Base-by-base conservation (phyloP, 1,140 invertebrate species). In the Lineus longissimus region DNA sequence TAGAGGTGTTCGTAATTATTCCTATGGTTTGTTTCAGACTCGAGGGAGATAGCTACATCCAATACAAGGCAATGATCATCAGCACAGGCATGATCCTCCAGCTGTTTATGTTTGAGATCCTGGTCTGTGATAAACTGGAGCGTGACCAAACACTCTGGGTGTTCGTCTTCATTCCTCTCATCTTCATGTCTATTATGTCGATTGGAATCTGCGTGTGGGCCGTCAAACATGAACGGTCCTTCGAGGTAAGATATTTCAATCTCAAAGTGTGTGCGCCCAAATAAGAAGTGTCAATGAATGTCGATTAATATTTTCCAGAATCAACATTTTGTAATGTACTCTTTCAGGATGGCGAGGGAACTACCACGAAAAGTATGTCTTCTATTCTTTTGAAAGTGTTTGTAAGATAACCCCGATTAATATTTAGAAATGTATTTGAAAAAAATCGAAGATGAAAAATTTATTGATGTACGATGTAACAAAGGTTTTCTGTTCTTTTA, bases 191-290 rank as follows among this genome's bases (percentile, higher is more conserved):
- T 33, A 90, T 97, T 69, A 89, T 97, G 31, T 96, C 94, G 55
- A 95, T 98, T 71, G 93, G 92, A 17, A 92, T 97, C 40, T 97
- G 94, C 79, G 93, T 98, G 72, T 98, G 96, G 96, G 92, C 94
- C 66, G 91, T 97, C 1, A 97, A 97, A 84, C 94, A 98, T 83
- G 95, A 97, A 78, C 86, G 95, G 55, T 93, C 92, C 33, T 97
- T 97, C 86, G 95, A 98, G 86, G 90, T 92, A 82, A 79, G 83
- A 72, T 69, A n/a, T n/a, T n/a, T n/a, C n/a, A n/a, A n/a, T n/a
- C n/a, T n/a, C n/a, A n/a, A n/a, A 41, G 25, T 56, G n/a, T n/a
- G n/a, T n/a, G n/a, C n/a, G n/a, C n/a, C n/a, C n/a, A n/a, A n/a
- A n/a, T n/a, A n/a, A n/a, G n/a, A n/a, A n/a, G n/a, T n/a, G n/a